Conservation (phyloP, 2,888 invertebrate genomes). For the Helleia helle region DNA sequence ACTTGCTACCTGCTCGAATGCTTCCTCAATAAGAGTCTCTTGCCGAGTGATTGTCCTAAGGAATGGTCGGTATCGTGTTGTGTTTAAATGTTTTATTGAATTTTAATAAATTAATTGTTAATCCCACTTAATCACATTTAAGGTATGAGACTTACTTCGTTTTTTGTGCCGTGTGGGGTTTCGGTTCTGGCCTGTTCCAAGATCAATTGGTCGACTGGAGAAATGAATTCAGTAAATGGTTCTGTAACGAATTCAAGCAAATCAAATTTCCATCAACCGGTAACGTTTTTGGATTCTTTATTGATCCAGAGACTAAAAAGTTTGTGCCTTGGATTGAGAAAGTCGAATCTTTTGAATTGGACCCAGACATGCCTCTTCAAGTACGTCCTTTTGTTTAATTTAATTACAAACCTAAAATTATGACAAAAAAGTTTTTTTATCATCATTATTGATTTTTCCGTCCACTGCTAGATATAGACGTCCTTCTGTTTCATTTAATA, state of each 20-base stretch:
- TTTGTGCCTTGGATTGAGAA: conserved; percentile 91
- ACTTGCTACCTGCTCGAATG: conserved; percentile 90
- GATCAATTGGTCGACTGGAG: conserved; percentile 94
- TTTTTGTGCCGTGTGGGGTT: conserved; percentile 93
- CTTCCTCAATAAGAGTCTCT: conserved; percentile 84
- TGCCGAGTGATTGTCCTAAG: conserved; percentile 91
- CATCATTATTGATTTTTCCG: too few relatives aligned
- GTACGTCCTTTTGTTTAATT: too few relatives aligned
- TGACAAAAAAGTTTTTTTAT: too few relatives aligned
- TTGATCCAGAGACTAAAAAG: conserved; percentile 89
- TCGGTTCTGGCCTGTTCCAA: conserved; percentile 92
- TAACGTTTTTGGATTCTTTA: conserved; percentile 91
- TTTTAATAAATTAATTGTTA: too few relatives aligned
- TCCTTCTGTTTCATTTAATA: too few relatives aligned
- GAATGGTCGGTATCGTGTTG: conserved; percentile 77
- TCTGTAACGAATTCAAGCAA: conserved; percentile 91
- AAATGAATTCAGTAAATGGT: conserved; percentile 97
- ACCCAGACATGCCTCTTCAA: conserved; percentile 90
- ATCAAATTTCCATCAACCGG: conserved; percentile 89
- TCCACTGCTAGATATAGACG: too few relatives aligned
- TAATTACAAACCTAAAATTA: too few relatives aligned
- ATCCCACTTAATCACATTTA: conserved; percentile 9
- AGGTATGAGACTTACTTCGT: conserved; percentile 94
- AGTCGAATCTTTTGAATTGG: conserved; percentile 85
- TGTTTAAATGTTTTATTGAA: too few relatives aligned